Percentiles rank a stretch among this genome's conserved stretches.
These are phyloP conservation scores for Lasius platythorax DNA, from an alignment of 2,888 invertebrate genomes.

Conservation along the genomic window DNA sequence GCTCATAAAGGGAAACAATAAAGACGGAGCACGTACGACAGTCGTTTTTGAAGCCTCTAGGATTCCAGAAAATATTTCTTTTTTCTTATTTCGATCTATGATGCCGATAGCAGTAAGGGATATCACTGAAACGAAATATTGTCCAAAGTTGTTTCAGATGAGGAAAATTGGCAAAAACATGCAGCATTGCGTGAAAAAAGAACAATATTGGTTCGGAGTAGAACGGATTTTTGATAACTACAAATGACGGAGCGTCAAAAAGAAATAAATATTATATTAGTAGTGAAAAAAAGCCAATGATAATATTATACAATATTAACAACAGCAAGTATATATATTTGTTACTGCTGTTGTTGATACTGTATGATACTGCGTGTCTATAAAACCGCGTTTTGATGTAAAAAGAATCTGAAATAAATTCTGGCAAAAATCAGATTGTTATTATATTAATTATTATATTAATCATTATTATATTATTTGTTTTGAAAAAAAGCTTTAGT, in stretches of 20 bases:
- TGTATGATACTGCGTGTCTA: no score
- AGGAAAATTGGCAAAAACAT: conserved; percentile 67
- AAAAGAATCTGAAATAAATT: no score
- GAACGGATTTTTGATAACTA: conserved; percentile 61
- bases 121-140: conserved; percentile 76
- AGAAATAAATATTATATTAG: not conserved
- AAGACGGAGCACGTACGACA: conserved; percentile 20
- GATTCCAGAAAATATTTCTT: conserved; percentile 49
- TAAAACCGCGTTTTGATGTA: no score
- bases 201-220: conserved; percentile 40
- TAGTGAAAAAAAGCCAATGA: not conserved
- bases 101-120: conserved; percentile 24
- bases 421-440: no score
- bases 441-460: no score
- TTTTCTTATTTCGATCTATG: conserved; percentile 19
- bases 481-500: no score
- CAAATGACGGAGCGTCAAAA: conserved; percentile 30
- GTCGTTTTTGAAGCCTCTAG: conserved; percentile 58
- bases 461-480: no score
- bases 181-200: conserved; percentile 71
- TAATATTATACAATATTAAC: not conserved
- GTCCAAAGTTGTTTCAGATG: conserved; percentile 78
- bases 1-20: conserved; percentile 60
- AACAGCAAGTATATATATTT: not conserved
- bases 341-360: not conserved